Base-by-base conservation (phyloP, 2,113 vertebrate species). In the Entelurus aequoreus region DNA sequence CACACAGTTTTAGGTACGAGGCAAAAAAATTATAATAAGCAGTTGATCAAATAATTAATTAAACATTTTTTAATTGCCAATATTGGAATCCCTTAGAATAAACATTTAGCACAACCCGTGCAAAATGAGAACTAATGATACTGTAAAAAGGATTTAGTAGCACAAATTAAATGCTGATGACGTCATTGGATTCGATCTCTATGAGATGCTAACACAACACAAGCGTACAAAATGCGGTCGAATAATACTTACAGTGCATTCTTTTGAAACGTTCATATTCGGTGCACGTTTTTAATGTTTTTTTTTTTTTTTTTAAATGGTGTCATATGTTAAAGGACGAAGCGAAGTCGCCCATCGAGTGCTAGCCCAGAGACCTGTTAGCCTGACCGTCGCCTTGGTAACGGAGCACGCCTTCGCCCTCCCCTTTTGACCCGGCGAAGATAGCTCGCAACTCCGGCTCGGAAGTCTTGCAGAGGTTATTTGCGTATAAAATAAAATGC, bases 391-490 rank as follows among this genome's bases (percentile, higher is more conserved):
- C 76, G 82, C 90, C 89, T 65, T 87, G 89, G 87, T 79, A 90
- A 92, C 91, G 66, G 75, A 82, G 83, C 85, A 88, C 89, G 86
- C 84, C 82, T 84, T 88, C 83, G 83, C 78, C 88, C 81, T 88
- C 74, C 88, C 52, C 88, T 79, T 78, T 57, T 90, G 88, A 90
- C 90, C 89, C n/a, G 68, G 62, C 65, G 54, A 77, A 73, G 74
- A 65, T 72, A 65, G 28, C 75, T 37, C 49, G 58, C 67, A 71
- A 82, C 79, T 80, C 66, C 6, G 12, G 36, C 36, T 16, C 66
- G 60, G 35, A 11, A 14, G 44, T 70, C 59, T 28, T 66, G 19
- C 60, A 52, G 3, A 19, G 42, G 14, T n/a, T 6, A 49, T 10
- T 10, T n/a, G 0, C 1, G 3, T 8, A 37, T 13, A 63, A 63